Base-by-base conservation (phyloP, 2,113 vertebrate species). In the Sclerurus mexicanus region DNA sequence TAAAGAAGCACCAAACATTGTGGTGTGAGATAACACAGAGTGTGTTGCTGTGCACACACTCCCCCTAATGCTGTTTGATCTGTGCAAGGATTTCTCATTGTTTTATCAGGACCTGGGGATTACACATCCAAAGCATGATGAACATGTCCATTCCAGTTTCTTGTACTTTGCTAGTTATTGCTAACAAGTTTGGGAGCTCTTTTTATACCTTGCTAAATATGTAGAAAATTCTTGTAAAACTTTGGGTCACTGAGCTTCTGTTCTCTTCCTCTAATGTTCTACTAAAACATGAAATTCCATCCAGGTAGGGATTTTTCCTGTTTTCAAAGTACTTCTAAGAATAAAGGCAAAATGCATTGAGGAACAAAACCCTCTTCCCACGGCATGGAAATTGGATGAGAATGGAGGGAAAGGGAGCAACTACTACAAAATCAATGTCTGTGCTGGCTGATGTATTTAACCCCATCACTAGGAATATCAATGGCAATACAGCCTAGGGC, bases 141-240 rank as follows among this genome's bases (percentile, higher is more conserved):
- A 44, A 15, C 1, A 0, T 6, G 21, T 14, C 39, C 22, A 0
- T 24, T 35, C 42, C 10, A 4, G 10, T 16, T 81, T 79, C n/a
- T 39, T 19, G 18, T 16, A 2, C 35, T 50, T 25, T 6, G 27
- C 31, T 16, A 5, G 7, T 44, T 24, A 17, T 20, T 87, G 39
- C 60, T 82, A 60, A 7, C 6, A 37, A 12, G 6, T 24, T 30
- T 14, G 58, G 25, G 25, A 85, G 28, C 24, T 60, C 28, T 27
- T 60, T 55, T 58, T 17, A 7, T 14, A 1, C 60, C 14, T 66
- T 14, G 4, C 30, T 28, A 44, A 39, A 33, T 21, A 44, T 7
- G 8, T 25, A 31, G 20, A 88, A 66, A 1, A 0, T 35, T 56
- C 33, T 30, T 69, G 21, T 53, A 56, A 47, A 60, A 28, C 14